phyloP scores from a whole-genome alignment of 1,140 invertebrate species.

The Alviniconcha marisindica region DNA sequence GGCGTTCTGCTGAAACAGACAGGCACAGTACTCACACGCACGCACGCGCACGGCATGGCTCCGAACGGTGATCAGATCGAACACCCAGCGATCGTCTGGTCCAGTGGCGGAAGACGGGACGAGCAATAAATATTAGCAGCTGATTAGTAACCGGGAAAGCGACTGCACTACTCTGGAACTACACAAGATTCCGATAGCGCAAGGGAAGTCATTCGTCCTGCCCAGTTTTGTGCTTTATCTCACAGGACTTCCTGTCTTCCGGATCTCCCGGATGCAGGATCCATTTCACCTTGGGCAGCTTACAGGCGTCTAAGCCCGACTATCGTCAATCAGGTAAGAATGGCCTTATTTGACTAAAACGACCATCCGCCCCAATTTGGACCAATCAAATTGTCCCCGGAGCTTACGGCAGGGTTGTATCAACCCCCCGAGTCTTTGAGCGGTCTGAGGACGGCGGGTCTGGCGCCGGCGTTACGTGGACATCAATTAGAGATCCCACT shows the following conservation, averaged over 20 bases:
- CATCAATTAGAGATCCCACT: too few species aligned
- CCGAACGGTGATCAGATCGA: too few species aligned
- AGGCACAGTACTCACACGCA: too few species aligned
- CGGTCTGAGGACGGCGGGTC: too few species aligned
- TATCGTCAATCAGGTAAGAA: slow-evolving; percentile 31
- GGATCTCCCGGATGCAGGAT: slow-evolving; percentile 13
- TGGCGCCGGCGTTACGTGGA: too few species aligned
- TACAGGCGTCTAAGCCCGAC: neutral
- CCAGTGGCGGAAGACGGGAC: too few species aligned
- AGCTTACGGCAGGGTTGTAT: neutral
- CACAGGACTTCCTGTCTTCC: neutral
- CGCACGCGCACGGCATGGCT: too few species aligned
- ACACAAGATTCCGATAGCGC: neutral
- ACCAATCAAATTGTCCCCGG: neutral
- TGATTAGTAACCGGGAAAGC: neutral
- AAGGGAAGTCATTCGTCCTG: neutral
- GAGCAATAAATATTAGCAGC: neutral
- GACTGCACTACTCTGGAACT: neutral
- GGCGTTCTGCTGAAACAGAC: too few species aligned
- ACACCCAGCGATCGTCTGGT: too few species aligned
- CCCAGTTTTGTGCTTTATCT: slow-evolving; percentile 10
- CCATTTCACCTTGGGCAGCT: neutral
- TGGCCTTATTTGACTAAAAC: slow-evolving; percentile 5
- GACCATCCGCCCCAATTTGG: neutral
- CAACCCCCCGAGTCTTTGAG: too few species aligned